These are phyloP conservation scores for Tribolium madens DNA, from an alignment of 1,140 invertebrate genomes.

Conservation along the genomic window DNA sequence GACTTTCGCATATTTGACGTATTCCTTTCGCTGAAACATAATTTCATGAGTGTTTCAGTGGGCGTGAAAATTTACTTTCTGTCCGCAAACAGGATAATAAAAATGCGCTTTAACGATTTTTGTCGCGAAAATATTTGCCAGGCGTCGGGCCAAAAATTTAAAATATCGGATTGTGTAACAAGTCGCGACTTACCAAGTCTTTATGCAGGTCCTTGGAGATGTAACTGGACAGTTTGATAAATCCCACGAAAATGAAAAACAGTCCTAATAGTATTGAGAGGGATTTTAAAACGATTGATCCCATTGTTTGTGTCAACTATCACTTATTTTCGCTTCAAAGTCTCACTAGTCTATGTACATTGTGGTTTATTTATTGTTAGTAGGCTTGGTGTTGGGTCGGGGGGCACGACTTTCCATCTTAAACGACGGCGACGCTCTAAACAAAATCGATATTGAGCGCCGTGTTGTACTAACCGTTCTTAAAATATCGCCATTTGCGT, in stretches of 20 bases:
- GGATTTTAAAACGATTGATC: conserved; percentile 88
- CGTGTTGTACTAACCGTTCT: conserved; percentile 47
- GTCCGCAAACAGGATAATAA: conserved; percentile 1
- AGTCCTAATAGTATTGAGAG: conserved; percentile 91
- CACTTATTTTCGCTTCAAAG: background rate
- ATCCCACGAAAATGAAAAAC: conserved; percentile 96
- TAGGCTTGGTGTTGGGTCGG: conserved; percentile 6
- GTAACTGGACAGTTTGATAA: conserved; percentile 90
- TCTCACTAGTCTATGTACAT: conserved; percentile 19
- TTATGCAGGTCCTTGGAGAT: conserved; percentile 96
- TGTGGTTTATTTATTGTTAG: conserved; percentile 3
- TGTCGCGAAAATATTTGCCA: conserved; percentile 62
- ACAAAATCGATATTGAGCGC: conserved; percentile 51
- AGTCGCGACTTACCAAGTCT: conserved; percentile 84
- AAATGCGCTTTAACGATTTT: background rate
- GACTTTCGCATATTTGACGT: conserved; percentile 96
- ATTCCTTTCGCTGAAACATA: conserved; percentile 91
- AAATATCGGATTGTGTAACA: conserved; percentile 58
- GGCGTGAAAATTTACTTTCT: conserved; percentile 9
- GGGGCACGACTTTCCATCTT: conserved; percentile 46
- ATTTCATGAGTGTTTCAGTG: conserved; percentile 13
- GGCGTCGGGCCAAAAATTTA: conserved; percentile 70
- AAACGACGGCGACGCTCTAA: conserved; percentile 42
- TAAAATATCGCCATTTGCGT: conserved; percentile 44
- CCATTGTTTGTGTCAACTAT: conserved; percentile 62